Evolutionary conservation across 2,888 invertebrate species (phyloP).

Genomic region (Perizoma affinitatum): DNA sequence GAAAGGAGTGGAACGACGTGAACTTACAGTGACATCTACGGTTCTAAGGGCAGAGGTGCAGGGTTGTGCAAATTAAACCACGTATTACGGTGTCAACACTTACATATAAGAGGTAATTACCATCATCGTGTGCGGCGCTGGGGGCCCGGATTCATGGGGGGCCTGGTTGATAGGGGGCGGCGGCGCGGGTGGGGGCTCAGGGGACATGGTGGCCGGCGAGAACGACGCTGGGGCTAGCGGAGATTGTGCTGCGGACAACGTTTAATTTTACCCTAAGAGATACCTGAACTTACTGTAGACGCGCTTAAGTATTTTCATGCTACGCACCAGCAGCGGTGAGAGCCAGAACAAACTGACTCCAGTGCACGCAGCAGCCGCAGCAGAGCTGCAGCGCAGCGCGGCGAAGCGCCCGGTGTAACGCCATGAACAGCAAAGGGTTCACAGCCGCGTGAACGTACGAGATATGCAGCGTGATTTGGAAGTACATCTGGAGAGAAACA

Average conservation of each 20-base stretch:
- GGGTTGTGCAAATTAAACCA: conserved; percentile 78
- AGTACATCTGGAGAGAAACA: conserved; percentile 67
- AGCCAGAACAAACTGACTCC: conserved; percentile 85
- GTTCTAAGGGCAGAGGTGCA: conserved; percentile 66
- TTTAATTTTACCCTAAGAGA: not conserved
- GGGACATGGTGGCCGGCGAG: conserved; percentile 82
- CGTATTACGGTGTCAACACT: conserved; percentile 84
- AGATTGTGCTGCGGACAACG: conserved; percentile 72
- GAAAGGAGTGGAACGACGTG: conserved; percentile 42
- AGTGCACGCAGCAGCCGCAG: conserved; percentile 89
- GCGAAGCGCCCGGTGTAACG: conserved; percentile 89
- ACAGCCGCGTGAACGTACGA: conserved; percentile 94
- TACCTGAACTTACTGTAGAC: not conserved
- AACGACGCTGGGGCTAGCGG: conserved; percentile 85
- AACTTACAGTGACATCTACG: conserved; percentile 37
- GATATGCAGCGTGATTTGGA: conserved; percentile 93
- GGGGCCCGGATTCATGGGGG: conserved; percentile 65
- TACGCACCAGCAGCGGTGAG: conserved; percentile 76
- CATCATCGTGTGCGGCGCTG: conserved; percentile 83
- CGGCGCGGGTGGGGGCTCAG: conserved; percentile 85
- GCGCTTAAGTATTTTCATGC: not conserved
- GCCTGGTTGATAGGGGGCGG: conserved; percentile 78
- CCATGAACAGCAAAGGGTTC: conserved; percentile 91
- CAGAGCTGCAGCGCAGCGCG: conserved; percentile 89
- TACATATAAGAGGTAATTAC: conserved; percentile 85